Evolutionary conservation across 2,797 vertebrate genomes (phyloP).

Genomic region (Phoxinus dragarum): DNA sequence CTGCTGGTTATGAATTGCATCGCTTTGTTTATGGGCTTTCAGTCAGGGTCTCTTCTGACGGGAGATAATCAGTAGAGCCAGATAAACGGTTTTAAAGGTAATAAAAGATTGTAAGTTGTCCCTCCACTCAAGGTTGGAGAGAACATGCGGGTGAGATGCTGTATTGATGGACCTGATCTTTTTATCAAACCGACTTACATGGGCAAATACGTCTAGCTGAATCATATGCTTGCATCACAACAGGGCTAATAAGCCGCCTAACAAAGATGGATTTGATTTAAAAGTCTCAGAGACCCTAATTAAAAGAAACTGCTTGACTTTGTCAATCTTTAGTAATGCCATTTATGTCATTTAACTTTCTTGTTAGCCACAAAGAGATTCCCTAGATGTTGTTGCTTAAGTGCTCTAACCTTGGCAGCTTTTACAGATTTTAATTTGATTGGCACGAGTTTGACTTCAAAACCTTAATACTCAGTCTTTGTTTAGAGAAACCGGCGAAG

Average conservation of each 20-base stretch:
- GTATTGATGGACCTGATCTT: conserved; percentile 71
- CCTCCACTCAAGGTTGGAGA: conserved; percentile 64
- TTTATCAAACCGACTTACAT: conserved; percentile 65
- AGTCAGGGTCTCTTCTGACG: conserved; percentile 38
- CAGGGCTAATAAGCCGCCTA: conserved; percentile 58
- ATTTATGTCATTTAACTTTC: conserved; percentile 33
- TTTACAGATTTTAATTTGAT: not conserved
- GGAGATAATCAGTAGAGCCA: conserved; percentile 54
- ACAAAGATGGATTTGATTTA: conserved; percentile 64
- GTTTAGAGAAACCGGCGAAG: not conserved
- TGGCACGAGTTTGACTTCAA: not conserved
- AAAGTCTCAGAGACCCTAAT: conserved; percentile 55
- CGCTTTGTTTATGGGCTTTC: conserved; percentile 34
- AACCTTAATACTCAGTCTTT: not conserved
- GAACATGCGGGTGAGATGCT: conserved; percentile 53
- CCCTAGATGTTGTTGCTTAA: conserved; percentile 34
- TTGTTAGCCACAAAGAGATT: conserved; percentile 31
- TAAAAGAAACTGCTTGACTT: conserved; percentile 53
- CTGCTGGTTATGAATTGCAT: conserved; percentile 29
- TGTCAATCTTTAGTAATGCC: conserved; percentile 22
- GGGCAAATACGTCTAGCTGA: conserved; percentile 53
- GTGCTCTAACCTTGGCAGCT: not conserved
- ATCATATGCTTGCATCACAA: conserved; percentile 66
- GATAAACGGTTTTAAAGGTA: conserved; percentile 47
- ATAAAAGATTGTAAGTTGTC: not conserved